Percentiles rank a stretch among this genome's conserved stretches.
phyloP scores from a whole-genome alignment of 2,113 vertebrate genomes.

The Onychorhynchus coronatus region DNA sequence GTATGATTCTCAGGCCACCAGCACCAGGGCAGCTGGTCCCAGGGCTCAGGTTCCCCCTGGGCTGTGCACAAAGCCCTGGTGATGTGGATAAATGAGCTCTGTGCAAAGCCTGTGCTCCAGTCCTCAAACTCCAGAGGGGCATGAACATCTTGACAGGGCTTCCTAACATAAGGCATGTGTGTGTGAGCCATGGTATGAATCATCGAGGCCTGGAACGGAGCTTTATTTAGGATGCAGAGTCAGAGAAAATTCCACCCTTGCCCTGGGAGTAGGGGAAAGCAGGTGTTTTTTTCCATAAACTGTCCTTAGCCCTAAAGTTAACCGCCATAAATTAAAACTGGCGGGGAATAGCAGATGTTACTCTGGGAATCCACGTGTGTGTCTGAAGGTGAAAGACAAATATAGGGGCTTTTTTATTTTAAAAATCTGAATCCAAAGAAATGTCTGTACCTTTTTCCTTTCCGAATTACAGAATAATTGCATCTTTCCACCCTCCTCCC shows the following conservation, averaged over 20 bases:
- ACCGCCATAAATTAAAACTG: slow-evolving; percentile 41
- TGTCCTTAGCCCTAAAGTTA: slow-evolving; percentile 61
- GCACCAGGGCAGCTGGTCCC: fast-evolving
- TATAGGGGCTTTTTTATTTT: not conserved
- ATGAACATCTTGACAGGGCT: slow-evolving; percentile 39
- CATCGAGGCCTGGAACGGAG: slow-evolving; percentile 24
- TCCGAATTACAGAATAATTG: no score
- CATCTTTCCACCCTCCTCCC: not conserved
- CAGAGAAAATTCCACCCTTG: slow-evolving; percentile 61
- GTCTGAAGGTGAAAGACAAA: slow-evolving; percentile 21
- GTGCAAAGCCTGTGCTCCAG: not conserved
- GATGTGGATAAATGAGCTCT: not conserved
- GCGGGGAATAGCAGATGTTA: slow-evolving; percentile 48
- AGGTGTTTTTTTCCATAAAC: slow-evolving; percentile 75
- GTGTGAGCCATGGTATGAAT: slow-evolving; percentile 38
- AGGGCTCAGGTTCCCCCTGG: not conserved
- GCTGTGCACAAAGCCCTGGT: not conserved
- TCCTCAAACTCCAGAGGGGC: not conserved
- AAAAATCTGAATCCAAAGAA: not conserved
- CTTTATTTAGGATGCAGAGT: slow-evolving; percentile 65
- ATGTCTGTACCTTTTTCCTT: fast-evolving
- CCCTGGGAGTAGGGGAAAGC: slow-evolving; percentile 56
- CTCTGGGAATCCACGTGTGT: not conserved
- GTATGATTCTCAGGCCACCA: not conserved
- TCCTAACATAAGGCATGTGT: slow-evolving; percentile 65